Evolutionary conservation across 2,888 invertebrate genomes (phyloP).

Genomic region (Craniophora ligustri): DNA sequence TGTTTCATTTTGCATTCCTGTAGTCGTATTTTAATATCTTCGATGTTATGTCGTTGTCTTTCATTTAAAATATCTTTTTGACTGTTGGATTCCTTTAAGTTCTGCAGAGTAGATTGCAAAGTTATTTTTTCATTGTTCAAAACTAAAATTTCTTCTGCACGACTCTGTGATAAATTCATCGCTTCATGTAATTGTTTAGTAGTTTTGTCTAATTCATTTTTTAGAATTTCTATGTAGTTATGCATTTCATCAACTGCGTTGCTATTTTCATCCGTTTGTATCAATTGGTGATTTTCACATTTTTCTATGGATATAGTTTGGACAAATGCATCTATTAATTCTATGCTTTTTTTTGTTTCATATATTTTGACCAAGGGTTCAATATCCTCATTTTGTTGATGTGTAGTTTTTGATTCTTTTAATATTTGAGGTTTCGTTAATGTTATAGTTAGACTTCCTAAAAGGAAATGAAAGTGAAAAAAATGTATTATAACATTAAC

Average conservation of each 20-base stretch:
- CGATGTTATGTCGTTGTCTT: constrained; percentile 61
- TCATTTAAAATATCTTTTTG: constrained; percentile 70
- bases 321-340: constrained; percentile 55
- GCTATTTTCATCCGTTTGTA: constrained; percentile 71
- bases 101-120: constrained; percentile 69
- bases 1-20: constrained; percentile 60
- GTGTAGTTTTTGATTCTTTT: constrained; percentile 45
- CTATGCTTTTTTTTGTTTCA: constrained; percentile 23
- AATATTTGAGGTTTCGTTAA: constrained; percentile 69
- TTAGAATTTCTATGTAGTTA: constrained; percentile 55
- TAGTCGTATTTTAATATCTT: constrained; percentile 66
- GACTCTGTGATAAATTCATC: constrained; percentile 70
- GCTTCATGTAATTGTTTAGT: constrained; percentile 75
- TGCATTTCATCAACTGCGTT: constrained; percentile 54
- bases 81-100: constrained; percentile 64
- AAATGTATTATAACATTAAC: not conserved
- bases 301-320: constrained; percentile 65
- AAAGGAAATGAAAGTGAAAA: constrained; percentile 45
- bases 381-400: constrained; percentile 10
- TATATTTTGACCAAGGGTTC: constrained; percentile 33
- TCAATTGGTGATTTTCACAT: constrained; percentile 52
- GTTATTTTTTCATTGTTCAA: constrained; percentile 75
- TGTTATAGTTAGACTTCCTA: constrained; percentile 76
- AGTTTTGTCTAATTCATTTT: constrained; percentile 60
- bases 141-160: constrained; percentile 69